A percentile compares a stretch with the other conserved stretches of the same genome.
These are phyloP conservation scores for Thalassoma bifasciatum DNA, from an alignment of 2,113 vertebrate species.

Conservation along the genomic window DNA sequence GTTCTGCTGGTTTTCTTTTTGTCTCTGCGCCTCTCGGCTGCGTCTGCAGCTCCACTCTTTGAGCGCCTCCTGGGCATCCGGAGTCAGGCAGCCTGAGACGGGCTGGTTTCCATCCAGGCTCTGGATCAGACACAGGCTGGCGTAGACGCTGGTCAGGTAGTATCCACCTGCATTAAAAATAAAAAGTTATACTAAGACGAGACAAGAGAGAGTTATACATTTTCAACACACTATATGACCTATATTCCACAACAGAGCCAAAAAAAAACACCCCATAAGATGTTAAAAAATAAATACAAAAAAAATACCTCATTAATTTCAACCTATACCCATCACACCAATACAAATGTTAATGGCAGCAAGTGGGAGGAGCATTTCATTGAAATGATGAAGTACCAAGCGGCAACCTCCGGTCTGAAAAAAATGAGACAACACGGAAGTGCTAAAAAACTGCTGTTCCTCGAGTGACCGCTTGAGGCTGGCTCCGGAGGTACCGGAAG, in stretches of 20 bases:
- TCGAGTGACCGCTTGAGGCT: no score
- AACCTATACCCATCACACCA: no score
- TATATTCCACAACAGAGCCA: neutral
- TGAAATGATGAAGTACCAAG: no score
- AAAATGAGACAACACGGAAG: no score
- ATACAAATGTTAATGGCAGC: no score
- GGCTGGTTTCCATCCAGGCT: slow-evolving; percentile 66
- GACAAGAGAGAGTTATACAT: neutral
- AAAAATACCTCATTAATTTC: no score
- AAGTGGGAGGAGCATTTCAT: no score
- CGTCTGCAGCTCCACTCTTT: slow-evolving; percentile 83
- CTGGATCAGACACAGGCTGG: slow-evolving; percentile 84
- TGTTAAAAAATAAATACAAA: no score
- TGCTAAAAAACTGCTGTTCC: no score
- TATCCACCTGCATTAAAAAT: slow-evolving; percentile 76
- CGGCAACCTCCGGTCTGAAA: no score
- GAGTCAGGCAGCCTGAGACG: slow-evolving; percentile 54
- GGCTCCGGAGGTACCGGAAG: no score
- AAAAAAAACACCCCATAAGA: no score
- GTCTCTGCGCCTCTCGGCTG: slow-evolving; percentile 79
- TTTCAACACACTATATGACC: neutral
- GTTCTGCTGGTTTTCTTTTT: slow-evolving; percentile 80
- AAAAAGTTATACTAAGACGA: neutral
- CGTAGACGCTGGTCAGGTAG: slow-evolving; percentile 84
- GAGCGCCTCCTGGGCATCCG: slow-evolving; percentile 77